Evolutionary conservation across 2,113 vertebrate genomes (phyloP).

Genomic region (Bubalus kerabau): DNA sequence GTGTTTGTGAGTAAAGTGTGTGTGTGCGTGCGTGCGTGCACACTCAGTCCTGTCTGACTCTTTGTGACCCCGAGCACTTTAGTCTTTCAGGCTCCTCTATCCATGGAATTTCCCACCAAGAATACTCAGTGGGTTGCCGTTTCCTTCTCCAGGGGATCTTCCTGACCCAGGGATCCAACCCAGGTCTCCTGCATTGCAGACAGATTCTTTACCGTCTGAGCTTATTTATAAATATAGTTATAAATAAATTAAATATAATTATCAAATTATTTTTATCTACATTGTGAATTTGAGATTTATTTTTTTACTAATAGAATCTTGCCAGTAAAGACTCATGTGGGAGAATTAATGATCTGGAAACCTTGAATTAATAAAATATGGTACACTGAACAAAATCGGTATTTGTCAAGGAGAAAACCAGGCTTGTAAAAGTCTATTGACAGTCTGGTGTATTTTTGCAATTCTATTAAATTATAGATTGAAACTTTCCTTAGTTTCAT

Average conservation of each 20-base stretch:
- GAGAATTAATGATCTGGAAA: background rate
- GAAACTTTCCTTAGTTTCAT: background rate
- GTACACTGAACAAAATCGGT: background rate
- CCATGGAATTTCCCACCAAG: background rate
- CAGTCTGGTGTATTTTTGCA: background rate
- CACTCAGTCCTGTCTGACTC: background rate
- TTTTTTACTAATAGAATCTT: background rate
- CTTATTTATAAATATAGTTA: background rate
- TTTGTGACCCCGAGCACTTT: background rate
- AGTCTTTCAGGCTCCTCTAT: background rate
- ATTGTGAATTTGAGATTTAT: background rate
- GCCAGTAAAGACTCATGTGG: background rate
- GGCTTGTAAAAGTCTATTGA: background rate
- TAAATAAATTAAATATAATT: background rate
- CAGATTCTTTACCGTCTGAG: background rate
- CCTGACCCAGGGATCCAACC: background rate
- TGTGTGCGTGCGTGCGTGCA: accelerated
- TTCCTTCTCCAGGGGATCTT: background rate
- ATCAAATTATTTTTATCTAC: background rate
- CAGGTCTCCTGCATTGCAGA: background rate
- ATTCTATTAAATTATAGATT: background rate
- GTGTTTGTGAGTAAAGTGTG: background rate
- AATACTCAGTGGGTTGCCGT: background rate
- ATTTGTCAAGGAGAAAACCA: conserved; percentile 18
- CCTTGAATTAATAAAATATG: background rate